Evolutionary conservation across 2,113 vertebrate species (phyloP).

Genomic region (Synchiropus splendidus): DNA sequence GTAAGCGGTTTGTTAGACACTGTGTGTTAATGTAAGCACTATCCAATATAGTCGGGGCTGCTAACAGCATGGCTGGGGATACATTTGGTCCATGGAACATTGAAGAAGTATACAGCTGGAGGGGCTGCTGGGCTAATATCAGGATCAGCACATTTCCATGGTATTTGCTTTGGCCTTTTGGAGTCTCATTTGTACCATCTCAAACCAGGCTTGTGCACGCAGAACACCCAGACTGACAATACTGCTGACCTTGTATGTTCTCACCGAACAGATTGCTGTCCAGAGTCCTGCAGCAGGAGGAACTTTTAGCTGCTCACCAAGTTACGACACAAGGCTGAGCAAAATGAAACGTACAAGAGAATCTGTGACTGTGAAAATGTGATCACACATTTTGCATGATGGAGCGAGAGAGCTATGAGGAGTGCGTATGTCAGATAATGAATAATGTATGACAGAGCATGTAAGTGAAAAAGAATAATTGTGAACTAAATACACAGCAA

Average conservation of each 20-base stretch:
- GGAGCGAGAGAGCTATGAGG: too few relatives aligned
- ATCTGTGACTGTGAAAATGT: too few relatives aligned
- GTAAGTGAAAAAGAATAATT: too few relatives aligned
- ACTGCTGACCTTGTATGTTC: conserved; percentile 47
- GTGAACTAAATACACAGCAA: too few relatives aligned
- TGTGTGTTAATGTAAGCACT: conserved; percentile 98
- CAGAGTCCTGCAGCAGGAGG: too few relatives aligned
- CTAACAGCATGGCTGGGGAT: conserved; percentile 96
- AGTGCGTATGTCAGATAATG: too few relatives aligned
- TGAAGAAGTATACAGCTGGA: conserved; percentile 82
- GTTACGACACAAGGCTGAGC: too few relatives aligned
- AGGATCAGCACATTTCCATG: conserved; percentile 83
- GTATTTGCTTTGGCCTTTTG: conserved; percentile 80
- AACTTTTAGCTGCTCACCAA: too few relatives aligned
- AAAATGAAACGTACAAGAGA: too few relatives aligned
- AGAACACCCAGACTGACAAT: conserved; percentile 31
- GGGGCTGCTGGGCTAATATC: conserved; percentile 80
- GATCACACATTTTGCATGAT: too few relatives aligned
- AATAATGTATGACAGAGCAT: too few relatives aligned
- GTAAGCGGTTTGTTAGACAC: conserved; percentile 99
- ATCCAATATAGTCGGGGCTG: conserved; percentile 98
- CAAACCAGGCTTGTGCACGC: conserved; percentile 47
- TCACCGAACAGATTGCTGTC: background rate
- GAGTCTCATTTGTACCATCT: conserved; percentile 74
- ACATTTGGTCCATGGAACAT: conserved; percentile 87